A percentile compares a stretch with the other conserved stretches of the same genome.
Conservation (phyloP, 2,888 invertebrate genomes). For the Leptinotarsa rubiginosa region DNA sequence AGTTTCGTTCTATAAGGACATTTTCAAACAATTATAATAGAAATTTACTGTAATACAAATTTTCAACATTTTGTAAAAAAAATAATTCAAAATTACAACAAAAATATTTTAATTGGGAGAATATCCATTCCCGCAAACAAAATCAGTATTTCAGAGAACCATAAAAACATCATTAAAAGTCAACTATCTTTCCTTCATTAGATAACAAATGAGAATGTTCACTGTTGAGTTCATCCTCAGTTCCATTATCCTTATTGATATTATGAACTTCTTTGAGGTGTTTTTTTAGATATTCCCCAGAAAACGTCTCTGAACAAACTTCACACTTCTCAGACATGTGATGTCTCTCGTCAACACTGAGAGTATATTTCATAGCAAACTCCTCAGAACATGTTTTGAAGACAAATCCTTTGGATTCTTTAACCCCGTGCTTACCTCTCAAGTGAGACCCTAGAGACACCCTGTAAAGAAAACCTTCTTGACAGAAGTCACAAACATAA, state of each 20-base stretch:
- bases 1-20: too few species aligned
- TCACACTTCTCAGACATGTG: conserved; percentile 50
- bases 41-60: too few species aligned
- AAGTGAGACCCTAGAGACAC: conserved; percentile 56
- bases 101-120: too few species aligned
- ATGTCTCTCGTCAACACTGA: conserved; percentile 53
- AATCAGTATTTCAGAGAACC: too few species aligned
- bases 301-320: conserved; percentile 50
- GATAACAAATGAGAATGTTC: not conserved
- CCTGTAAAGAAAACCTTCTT: conserved; percentile 54
- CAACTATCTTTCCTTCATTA: too few species aligned
- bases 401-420: conserved; percentile 50
- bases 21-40: too few species aligned
- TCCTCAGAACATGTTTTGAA: conserved; percentile 54
- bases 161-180: too few species aligned
- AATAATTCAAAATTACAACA: too few species aligned
- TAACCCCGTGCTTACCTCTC: conserved; percentile 55
- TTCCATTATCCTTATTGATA: conserved; percentile 23
- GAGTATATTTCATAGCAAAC: conserved; percentile 52
- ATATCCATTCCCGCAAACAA: too few species aligned
- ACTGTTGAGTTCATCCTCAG: not conserved
- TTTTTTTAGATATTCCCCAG: conserved; percentile 48
- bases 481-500: conserved; percentile 51
- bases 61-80: too few species aligned
- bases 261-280: conserved; percentile 44